Base-by-base conservation (phyloP, 2,113 vertebrate genomes). In the Dipodomys spectabilis region DNA sequence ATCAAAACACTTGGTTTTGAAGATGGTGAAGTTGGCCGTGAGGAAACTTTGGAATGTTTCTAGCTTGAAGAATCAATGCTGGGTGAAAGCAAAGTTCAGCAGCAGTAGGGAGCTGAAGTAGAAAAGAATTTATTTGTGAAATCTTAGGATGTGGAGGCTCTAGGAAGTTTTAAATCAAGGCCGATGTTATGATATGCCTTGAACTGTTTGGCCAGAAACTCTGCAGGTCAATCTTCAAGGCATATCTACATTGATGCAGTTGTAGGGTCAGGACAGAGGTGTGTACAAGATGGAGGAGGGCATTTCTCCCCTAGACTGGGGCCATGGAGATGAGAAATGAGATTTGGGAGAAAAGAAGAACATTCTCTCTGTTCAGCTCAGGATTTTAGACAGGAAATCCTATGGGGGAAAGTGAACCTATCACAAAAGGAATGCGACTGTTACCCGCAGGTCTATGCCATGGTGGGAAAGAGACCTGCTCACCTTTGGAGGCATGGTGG, bases 51-150 rank as follows among this genome's bases (percentile, higher is more conserved):
- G 57, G 30, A 77, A 39, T 67, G 74, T 87, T 92, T 93, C n/a
- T 64, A 69, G 74, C 53, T 92, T 30, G 10, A 78, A 91, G 65
- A 88, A 88, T 86, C 90, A 86, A 88, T 64, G 30, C 25, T 78
- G 45, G 69, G 20, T 72, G 83, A 23, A 67, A n/a, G 1, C n/a
- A 35, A 5, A 8, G 19, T 72, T 32, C 35, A 32, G 19, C 9
- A 39, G 39, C 0, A 1, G 32, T 32, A 49, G 83, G 75, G 53
- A 65, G 32, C n/a, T 19, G 2, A 79, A 69, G 30, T 10, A 23
- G 53, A 87, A 18, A 15, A 19, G 65, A 6, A 81, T 83, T 83
- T 57, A 13, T 57, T 13, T 67, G 67, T 68, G 79, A 87, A 81
- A 60, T 25, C 67, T 49, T 57, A 62, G 67, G 68, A 79, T 84